phyloP scores from a whole-genome alignment of 2,888 invertebrate species.

The Drosophila mimica region DNA sequence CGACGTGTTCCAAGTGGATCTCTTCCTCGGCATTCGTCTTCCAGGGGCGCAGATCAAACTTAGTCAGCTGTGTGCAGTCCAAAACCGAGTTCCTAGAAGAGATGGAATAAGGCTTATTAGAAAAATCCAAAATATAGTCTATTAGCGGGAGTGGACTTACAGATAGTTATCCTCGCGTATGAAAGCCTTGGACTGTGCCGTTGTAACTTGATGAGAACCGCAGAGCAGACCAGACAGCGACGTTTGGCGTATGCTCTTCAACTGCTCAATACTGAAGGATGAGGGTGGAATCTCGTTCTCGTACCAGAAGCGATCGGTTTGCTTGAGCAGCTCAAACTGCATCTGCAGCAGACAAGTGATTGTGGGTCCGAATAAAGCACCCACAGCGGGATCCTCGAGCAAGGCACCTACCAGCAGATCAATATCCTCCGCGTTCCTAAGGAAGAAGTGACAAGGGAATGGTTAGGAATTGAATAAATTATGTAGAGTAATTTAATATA shows the following conservation, averaged over 20 bases:
- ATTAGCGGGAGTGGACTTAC: constrained; percentile 86
- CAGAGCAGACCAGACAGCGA: constrained; percentile 93
- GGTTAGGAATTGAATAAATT: not conserved
- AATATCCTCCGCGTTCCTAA: constrained; percentile 89
- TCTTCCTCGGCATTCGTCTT: constrained; percentile 84
- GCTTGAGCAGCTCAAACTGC: constrained; percentile 93
- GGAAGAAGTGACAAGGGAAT: constrained; percentile 33
- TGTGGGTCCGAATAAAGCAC: constrained; percentile 94
- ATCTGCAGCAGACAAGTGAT: constrained; percentile 93
- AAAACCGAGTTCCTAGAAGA: constrained; percentile 88
- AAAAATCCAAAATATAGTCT: rapidly evolving
- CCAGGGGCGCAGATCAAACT: constrained; percentile 90
- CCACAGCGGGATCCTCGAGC: constrained; percentile 91
- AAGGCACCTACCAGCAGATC: constrained; percentile 94
- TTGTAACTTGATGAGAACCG: constrained; percentile 88
- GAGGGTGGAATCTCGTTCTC: constrained; percentile 97
- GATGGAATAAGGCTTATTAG: not conserved
- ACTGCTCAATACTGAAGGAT: constrained; percentile 90
- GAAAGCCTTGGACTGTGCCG: constrained; percentile 94
- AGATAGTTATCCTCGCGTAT: constrained; percentile 93
- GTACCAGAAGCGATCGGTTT: constrained; percentile 97
- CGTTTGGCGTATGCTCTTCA: constrained; percentile 92
- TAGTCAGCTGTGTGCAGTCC: constrained; percentile 90
- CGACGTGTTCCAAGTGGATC: constrained; percentile 78
- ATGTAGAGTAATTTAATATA: not conserved